Percentiles rank a stretch among this genome's conserved stretches.
Conservation (phyloP, 1,140 invertebrate genomes). For the Drosophila persimilis region DNA sequence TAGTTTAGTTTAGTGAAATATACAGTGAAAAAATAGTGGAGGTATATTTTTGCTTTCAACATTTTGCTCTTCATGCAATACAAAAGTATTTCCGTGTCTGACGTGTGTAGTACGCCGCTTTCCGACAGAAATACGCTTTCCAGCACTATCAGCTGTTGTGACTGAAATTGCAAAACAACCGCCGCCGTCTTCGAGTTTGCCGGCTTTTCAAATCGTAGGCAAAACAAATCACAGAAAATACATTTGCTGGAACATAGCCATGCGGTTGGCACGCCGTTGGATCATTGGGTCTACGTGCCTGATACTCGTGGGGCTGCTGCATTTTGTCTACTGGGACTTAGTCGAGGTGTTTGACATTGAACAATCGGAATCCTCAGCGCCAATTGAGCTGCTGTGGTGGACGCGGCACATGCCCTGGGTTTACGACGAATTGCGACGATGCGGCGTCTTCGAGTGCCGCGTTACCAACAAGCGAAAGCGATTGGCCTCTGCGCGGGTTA, state of each 20-base stretch:
- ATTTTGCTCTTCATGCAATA: no score
- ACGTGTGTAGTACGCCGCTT: no score
- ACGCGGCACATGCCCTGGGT: conserved; percentile 34
- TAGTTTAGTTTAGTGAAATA: no score
- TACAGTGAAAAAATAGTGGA: no score
- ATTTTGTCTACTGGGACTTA: background rate
- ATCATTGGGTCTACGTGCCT: background rate
- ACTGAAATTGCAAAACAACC: background rate
- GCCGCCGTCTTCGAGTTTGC: conserved; percentile 6
- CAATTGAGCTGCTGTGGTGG: conserved; percentile 60
- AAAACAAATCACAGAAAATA: background rate
- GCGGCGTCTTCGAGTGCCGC: conserved; percentile 40
- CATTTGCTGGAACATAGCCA: background rate
- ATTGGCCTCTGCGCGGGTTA: conserved; percentile 22
- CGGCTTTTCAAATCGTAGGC: conserved; percentile 32
- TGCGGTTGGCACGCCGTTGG: conserved; percentile 40
- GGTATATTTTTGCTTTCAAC: no score
- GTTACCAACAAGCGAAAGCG: conserved; percentile 48
- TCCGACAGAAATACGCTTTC: no score
- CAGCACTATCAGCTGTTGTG: no score
- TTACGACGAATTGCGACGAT: conserved; percentile 48
- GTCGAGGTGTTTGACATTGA: background rate
- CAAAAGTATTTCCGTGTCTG: no score
- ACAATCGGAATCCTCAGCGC: background rate
- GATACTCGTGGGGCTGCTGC: conserved; percentile 14